These are phyloP conservation scores for Plagiodera versicolora DNA, from an alignment of 2,888 invertebrate genomes.

Conservation along the genomic window DNA sequence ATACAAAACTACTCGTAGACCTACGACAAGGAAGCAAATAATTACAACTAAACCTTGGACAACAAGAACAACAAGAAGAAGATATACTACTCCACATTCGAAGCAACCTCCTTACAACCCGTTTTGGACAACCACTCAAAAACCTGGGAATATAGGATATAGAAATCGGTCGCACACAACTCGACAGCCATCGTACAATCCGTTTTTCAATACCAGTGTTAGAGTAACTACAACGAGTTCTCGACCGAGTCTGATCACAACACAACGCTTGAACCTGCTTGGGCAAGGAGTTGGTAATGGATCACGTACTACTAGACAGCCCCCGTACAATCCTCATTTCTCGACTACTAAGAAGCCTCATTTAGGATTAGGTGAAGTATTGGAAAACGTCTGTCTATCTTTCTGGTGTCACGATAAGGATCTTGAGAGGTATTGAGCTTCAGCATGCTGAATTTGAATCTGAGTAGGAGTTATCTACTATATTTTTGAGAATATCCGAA, in stretches of 20 bases:
- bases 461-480: too few relatives aligned
- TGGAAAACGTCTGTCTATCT: too few relatives aligned
- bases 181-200: slow-evolving; percentile 16
- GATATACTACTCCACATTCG: neutral
- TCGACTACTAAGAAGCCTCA: neutral
- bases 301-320: slow-evolving; percentile 7
- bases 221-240: neutral
- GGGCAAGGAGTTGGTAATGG: neutral
- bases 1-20: slow-evolving; percentile 1
- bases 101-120: slow-evolving; percentile 12
- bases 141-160: neutral
- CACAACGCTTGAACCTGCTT: neutral
- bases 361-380: neutral
- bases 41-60: slow-evolving; percentile 5
- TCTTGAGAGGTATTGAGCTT: too few relatives aligned
- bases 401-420: too few relatives aligned
- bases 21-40: neutral
- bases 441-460: too few relatives aligned
- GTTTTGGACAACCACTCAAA: neutral
- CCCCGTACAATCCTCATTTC: slow-evolving; percentile 15
- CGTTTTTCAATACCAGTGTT: slow-evolving; percentile 8
- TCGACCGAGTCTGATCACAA: neutral
- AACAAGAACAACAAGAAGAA: neutral
- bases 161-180: neutral
- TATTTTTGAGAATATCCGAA: too few relatives aligned